A percentile compares a stretch with the other conserved stretches of the same genome.
These are phyloP conservation scores for Drosophila orena DNA, from an alignment of 1,140 invertebrate species.

Conservation along the genomic window DNA sequence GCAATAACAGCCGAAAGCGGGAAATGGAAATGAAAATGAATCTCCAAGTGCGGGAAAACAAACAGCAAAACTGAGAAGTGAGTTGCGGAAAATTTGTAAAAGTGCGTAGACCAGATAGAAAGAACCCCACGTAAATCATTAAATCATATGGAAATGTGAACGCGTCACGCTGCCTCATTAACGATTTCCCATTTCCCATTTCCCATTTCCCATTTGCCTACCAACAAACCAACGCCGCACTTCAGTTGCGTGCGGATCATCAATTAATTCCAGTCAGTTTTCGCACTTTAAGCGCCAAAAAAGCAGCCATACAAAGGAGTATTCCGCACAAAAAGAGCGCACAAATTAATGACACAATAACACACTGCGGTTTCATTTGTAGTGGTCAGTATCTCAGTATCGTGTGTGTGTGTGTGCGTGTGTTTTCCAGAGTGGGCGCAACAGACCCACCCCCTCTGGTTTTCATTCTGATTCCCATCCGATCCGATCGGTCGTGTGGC, in stretches of 20 bases:
- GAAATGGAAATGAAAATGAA: constrained; percentile 12
- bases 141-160: constrained; percentile 70
- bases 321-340: constrained; percentile 14
- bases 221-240: background rate
- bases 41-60: constrained; percentile 40
- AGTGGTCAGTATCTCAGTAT: constrained; percentile 31
- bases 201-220: too few species aligned
- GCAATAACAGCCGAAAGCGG: constrained; percentile 45
- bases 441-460: background rate
- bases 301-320: constrained; percentile 11
- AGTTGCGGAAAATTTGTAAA: constrained; percentile 56
- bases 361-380: constrained; percentile 64
- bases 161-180: constrained; percentile 70
- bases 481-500: constrained; percentile 49
- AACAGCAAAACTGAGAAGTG: constrained; percentile 54
- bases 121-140: constrained; percentile 48
- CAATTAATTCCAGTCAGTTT: constrained; percentile 71
- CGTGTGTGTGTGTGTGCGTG: constrained; percentile 8
- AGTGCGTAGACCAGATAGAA: constrained; percentile 38
- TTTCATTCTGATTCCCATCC: background rate
- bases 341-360: constrained; percentile 69
- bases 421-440: constrained; percentile 8
- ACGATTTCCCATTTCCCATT: constrained; percentile 9
- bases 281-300: constrained; percentile 66
- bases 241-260: constrained; percentile 59